phyloP scores from a whole-genome alignment of 2,888 invertebrate species.

The Rapana venosa region DNA sequence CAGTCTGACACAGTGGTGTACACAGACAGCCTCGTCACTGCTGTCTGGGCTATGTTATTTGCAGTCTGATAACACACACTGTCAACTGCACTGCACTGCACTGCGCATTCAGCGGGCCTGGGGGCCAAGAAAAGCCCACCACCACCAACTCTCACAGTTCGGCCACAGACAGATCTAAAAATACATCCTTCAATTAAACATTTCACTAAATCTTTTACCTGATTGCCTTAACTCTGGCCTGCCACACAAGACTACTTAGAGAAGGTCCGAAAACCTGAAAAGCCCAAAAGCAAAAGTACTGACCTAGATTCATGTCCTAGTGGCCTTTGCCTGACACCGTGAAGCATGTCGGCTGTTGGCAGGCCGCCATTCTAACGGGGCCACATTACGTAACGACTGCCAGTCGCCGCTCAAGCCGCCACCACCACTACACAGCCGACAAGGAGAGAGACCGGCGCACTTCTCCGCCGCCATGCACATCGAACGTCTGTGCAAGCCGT shows the following conservation, averaged over 20 bases:
- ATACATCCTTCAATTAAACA: not conserved
- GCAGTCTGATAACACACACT: not conserved
- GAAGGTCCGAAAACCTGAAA: not conserved
- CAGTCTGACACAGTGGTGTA: not conserved
- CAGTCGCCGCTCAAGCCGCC: not conserved
- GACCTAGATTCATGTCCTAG: constrained; percentile 18
- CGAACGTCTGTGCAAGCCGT: not conserved
- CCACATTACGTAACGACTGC: constrained; percentile 23
- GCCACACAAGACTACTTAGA: no score
- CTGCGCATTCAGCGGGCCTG: not conserved
- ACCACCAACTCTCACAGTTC: not conserved
- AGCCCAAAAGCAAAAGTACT: not conserved
- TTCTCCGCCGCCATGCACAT: not conserved
- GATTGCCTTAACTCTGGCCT: not conserved
- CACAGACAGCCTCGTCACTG: not conserved
- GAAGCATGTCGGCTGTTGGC: constrained; percentile 25
- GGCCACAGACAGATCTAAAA: constrained; percentile 3
- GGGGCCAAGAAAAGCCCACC: no score
- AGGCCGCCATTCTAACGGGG: constrained; percentile 22
- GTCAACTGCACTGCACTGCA: constrained; percentile 5
- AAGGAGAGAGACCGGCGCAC: not conserved
- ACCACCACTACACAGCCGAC: not conserved
- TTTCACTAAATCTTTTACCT: not conserved
- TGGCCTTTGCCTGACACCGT: constrained; percentile 18
- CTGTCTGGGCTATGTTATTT: not conserved